Evolutionary conservation across 2,113 vertebrate genomes (phyloP).

Genomic region (Tauraco erythrolophus): DNA sequence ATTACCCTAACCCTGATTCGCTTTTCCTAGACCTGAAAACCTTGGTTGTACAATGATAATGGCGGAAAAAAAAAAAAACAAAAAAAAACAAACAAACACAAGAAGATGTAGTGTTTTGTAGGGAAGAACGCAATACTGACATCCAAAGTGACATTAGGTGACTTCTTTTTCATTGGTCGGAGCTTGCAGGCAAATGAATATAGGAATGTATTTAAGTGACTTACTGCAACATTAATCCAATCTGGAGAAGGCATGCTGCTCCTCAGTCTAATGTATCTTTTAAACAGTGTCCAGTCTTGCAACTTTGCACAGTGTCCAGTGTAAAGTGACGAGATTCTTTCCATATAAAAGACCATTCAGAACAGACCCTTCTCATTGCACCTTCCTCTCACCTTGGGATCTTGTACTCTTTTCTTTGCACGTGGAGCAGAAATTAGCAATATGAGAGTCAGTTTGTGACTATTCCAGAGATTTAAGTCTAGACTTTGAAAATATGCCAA

Average conservation of each 20-base stretch:
- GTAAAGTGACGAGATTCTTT: neutral
- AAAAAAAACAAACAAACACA: fast-evolving
- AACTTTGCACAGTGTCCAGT: neutral
- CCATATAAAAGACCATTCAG: neutral
- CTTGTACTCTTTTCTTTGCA: neutral
- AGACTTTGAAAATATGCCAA: neutral
- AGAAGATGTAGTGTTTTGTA: neutral
- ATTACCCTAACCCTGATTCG: neutral
- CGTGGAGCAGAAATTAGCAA: neutral
- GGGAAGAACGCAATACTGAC: neutral
- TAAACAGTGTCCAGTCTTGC: neutral
- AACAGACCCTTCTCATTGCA: neutral
- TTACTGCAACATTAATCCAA: neutral
- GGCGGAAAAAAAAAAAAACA: fast-evolving
- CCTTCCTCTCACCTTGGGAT: neutral
- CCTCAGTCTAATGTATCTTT: neutral
- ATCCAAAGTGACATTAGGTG: neutral
- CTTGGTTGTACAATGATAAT: neutral
- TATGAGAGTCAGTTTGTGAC: neutral
- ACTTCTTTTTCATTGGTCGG: neutral
- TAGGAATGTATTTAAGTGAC: neutral
- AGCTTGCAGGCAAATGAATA: neutral
- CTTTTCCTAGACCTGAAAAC: neutral
- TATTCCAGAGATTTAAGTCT: neutral
- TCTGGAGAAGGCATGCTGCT: neutral